Evolutionary conservation across 2,113 vertebrate genomes (phyloP).

Genomic region (Naja naja): DNA sequence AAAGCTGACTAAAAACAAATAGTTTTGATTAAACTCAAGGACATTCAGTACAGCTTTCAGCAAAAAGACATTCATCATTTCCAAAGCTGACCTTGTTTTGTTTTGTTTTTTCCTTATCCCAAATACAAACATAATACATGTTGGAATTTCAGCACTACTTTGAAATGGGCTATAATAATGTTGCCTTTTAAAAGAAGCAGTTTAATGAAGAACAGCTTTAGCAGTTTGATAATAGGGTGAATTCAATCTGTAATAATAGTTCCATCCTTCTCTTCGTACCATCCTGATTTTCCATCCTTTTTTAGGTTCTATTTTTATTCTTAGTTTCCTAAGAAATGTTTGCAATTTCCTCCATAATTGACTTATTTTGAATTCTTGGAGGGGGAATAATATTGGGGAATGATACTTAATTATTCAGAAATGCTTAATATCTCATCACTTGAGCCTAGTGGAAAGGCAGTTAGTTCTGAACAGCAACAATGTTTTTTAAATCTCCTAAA

Average conservation of each 20-base stretch:
- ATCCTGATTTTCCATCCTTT: not conserved
- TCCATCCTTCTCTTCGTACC: conserved; percentile 19
- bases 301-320: not conserved
- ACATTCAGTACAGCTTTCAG: conserved; percentile 93
- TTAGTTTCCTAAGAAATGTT: conserved; percentile 38
- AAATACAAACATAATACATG: conserved; percentile 72
- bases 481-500: not conserved
- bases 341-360: conserved; percentile 25
- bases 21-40: conserved; percentile 99
- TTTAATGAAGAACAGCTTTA: conserved; percentile 24
- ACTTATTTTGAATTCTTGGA: conserved; percentile 1
- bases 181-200: conserved; percentile 35
- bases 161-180: conserved; percentile 12
- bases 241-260: conserved; percentile 44
- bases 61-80: conserved; percentile 98
- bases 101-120: conserved; percentile 48
- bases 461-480: not conserved
- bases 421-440: not conserved
- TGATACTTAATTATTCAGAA: not conserved
- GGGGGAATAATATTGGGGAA: not conserved
- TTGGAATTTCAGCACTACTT: conserved; percentile 58
- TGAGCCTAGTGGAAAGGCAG: not conserved
- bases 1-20: conserved; percentile 96
- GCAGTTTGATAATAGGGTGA: conserved; percentile 4
- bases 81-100: conserved; percentile 86